These are phyloP conservation scores for Nudaria mundana DNA, from an alignment of 2,888 invertebrate genomes.

Conservation along the genomic window DNA sequence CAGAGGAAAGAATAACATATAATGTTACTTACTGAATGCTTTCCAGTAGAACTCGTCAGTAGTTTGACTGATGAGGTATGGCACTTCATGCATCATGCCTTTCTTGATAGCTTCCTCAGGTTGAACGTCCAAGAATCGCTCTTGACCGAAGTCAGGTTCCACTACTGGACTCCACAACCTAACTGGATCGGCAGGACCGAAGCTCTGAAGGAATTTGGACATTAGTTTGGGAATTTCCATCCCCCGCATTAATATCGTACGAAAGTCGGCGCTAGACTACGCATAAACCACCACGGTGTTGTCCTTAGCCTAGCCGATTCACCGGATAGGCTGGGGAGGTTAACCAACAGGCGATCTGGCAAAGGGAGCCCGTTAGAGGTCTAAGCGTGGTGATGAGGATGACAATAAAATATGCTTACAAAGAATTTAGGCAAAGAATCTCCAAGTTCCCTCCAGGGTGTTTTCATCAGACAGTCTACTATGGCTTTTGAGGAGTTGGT, in stretches of 20 bases:
- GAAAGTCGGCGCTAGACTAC: too few relatives aligned
- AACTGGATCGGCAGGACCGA: constrained; percentile 72
- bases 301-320: too few relatives aligned
- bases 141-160: constrained; percentile 85
- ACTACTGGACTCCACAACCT: constrained; percentile 84
- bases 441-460: constrained; percentile 70
- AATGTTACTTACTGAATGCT: constrained; percentile 82
- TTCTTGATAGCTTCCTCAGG: constrained; percentile 81
- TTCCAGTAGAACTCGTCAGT: constrained; percentile 84
- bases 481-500: constrained; percentile 77
- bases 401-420: constrained; percentile 56
- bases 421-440: constrained; percentile 68
- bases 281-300: too few relatives aligned
- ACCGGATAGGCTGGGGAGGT: too few relatives aligned
- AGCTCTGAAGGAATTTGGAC: constrained; percentile 77
- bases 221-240: too few relatives aligned
- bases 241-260: too few relatives aligned
- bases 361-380: too few relatives aligned
- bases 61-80: constrained; percentile 84
- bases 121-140: constrained; percentile 83
- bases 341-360: too few relatives aligned
- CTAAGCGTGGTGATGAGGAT: too few relatives aligned
- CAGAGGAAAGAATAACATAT: too few relatives aligned
- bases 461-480: constrained; percentile 81
- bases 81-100: constrained; percentile 83